Evolutionary conservation across 2,797 vertebrate genomes (phyloP), one percentile per base, ranked within the genome.

Genomic region (Pseudochaenichthys georgianus): DNA sequence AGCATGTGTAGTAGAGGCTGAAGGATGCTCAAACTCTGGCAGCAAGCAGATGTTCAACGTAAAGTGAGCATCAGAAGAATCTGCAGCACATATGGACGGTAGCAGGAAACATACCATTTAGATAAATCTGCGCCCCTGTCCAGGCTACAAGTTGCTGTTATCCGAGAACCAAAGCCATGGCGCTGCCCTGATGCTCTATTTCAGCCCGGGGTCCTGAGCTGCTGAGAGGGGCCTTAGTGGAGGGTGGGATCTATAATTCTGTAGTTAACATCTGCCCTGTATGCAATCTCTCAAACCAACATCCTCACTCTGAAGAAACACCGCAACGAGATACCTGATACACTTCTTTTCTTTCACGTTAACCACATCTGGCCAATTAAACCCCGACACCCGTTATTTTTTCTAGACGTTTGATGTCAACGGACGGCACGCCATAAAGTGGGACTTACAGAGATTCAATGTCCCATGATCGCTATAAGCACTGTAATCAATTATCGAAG

Each of bases 201-300:
- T 91, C 90, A 92, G 88, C 85, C 85, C 79, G n/a, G 83, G 77
- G 89, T 91, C 89, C 87, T 92, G 89, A 95, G 90, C 92, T 93
- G 91, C 88, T 92, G 91, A 94, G 87, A 94, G 90, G 85, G 85
- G 91, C 89, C 89, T 94, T 93, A 94, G 88, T 77, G 73, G 83
- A 88, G 85, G 89, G 85, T 86, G 82, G 84, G 82, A 90, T 91
- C 87, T 83, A 82, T 91, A 92, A 93, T 90, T 81, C 91, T 92
- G 86, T 92, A 90, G 92, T 92, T 93, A 92, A 93, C 89, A 93
- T 93, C 87, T 93, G 91, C 88, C 88, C 76, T 64, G 71, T 78
- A 61, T 83, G 63, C 75, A 84, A 80, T 86, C 75, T 85, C 64
- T 78, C 43, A 78, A 19, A 71, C 80, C 73, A 53, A 13, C 68